These are phyloP conservation scores for Hemitrygon akajei DNA, from an alignment of 2,797 vertebrate species.

Conservation along the genomic window DNA sequence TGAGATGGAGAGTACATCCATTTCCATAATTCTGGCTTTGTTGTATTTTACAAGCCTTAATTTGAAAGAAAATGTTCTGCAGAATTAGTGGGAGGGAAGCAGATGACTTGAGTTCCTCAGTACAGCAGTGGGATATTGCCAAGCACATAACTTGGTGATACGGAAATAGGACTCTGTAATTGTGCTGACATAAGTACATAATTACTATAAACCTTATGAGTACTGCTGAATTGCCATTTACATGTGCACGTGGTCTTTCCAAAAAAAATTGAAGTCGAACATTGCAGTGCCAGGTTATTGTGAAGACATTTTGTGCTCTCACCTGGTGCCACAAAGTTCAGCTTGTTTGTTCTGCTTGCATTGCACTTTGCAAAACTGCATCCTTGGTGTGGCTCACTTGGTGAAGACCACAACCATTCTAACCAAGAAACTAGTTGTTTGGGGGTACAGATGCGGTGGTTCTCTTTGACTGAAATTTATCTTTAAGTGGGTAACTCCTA, in stretches of 20 bases:
- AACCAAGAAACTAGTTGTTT: background rate
- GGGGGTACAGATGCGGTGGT: background rate
- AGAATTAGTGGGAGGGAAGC: slow-evolving; percentile 32
- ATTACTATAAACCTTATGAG: slow-evolving; percentile 30
- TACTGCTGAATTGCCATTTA: slow-evolving; percentile 7
- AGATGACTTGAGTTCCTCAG: slow-evolving; percentile 29
- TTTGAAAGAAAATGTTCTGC: slow-evolving; percentile 11
- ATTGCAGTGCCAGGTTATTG: background rate
- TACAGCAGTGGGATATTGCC: slow-evolving; percentile 17
- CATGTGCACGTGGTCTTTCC: background rate
- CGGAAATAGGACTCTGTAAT: background rate
- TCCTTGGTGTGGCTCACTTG: background rate
- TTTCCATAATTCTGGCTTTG: slow-evolving; percentile 19
- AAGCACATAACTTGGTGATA: background rate
- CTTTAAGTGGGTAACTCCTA: background rate
- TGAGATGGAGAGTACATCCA: background rate
- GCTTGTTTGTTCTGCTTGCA: background rate
- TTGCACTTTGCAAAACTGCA: slow-evolving; percentile 4
- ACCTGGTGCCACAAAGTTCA: background rate
- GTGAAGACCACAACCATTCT: background rate
- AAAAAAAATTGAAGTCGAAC: background rate
- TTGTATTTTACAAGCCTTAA: slow-evolving; percentile 33
- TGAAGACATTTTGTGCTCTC: background rate
- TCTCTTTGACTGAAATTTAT: background rate
- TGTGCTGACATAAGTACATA: background rate